These are phyloP conservation scores for Mythimna vitellina DNA, from an alignment of 2,888 invertebrate species.

Conservation along the genomic window DNA sequence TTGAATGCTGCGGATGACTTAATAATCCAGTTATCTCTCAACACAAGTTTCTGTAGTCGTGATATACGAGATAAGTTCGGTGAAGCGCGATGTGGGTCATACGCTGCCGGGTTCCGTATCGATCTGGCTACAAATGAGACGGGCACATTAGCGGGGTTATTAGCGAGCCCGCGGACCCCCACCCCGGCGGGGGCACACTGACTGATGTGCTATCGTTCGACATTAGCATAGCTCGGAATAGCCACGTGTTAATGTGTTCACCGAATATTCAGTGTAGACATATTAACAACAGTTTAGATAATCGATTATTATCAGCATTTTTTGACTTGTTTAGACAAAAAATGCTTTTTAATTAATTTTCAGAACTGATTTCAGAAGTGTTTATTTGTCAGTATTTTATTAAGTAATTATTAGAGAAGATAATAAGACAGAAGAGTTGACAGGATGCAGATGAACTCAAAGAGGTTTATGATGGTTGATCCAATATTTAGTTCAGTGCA, in stretches of 20 bases:
- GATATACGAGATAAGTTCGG: slow-evolving; percentile 9
- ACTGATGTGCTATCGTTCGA: slow-evolving; percentile 15
- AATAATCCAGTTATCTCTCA: not conserved
- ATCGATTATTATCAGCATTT: too few species aligned
- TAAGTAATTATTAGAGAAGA: too few species aligned
- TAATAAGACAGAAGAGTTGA: too few species aligned
- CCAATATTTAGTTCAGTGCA: not conserved
- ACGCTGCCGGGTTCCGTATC: slow-evolving; percentile 71
- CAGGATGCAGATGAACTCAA: not conserved
- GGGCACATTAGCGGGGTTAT: slow-evolving; percentile 77
- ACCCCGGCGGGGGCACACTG: slow-evolving; percentile 56
- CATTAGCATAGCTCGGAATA: not conserved
- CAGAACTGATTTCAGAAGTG: too few species aligned
- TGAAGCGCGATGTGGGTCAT: slow-evolving; percentile 67
- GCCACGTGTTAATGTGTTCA: not conserved
- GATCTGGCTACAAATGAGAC: slow-evolving; percentile 79
- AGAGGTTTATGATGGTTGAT: not conserved
- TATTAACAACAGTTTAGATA: too few species aligned
- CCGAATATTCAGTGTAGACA: not conserved
- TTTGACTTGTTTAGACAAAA: too few species aligned
- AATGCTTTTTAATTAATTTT: too few species aligned
- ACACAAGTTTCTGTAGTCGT: not conserved
- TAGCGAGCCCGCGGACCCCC: slow-evolving; percentile 70
- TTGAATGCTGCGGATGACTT: not conserved
- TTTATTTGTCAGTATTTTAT: too few species aligned